Percentiles rank a stretch among this genome's conserved stretches.
Evolutionary conservation across 2,113 vertebrate genomes (phyloP).

Genomic region (Brienomyrus longianalis): DNA sequence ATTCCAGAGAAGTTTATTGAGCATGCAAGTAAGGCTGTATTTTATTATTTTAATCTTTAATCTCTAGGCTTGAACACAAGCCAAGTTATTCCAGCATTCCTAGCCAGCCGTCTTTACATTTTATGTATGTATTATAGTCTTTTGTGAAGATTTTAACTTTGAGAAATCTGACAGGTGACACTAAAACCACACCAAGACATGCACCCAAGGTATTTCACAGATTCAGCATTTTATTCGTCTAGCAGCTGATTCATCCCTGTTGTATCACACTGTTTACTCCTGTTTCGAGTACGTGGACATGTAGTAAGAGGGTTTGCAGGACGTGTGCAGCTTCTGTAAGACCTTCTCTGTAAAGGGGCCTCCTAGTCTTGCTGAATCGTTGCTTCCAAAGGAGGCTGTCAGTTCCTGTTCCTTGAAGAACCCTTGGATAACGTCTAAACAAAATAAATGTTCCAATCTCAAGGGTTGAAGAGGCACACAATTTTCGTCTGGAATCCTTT

Average conservation of each 20-base stretch:
- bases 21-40: neutral
- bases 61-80: neutral
- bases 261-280: neutral
- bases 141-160: neutral
- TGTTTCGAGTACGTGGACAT: neutral
- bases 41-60: conserved; percentile 1
- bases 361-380: neutral
- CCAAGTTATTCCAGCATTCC: neutral
- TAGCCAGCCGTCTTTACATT: neutral
- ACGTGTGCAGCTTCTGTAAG: neutral
- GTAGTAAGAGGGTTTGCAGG: neutral
- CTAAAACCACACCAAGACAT: neutral
- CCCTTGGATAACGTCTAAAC: neutral
- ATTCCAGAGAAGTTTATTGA: neutral
- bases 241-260: neutral
- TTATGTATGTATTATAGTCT: neutral
- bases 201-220: neutral
- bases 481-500: neutral
- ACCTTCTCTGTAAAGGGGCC: neutral
- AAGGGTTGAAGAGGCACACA: neutral
- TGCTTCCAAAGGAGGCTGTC: neutral
- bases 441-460: neutral
- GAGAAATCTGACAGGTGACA: neutral
- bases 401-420: neutral
- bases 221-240: neutral